Evolutionary conservation across 2,113 vertebrate species (phyloP), one percentile per base, ranked within the genome.

Genomic region (Menura novaehollandiae): DNA sequence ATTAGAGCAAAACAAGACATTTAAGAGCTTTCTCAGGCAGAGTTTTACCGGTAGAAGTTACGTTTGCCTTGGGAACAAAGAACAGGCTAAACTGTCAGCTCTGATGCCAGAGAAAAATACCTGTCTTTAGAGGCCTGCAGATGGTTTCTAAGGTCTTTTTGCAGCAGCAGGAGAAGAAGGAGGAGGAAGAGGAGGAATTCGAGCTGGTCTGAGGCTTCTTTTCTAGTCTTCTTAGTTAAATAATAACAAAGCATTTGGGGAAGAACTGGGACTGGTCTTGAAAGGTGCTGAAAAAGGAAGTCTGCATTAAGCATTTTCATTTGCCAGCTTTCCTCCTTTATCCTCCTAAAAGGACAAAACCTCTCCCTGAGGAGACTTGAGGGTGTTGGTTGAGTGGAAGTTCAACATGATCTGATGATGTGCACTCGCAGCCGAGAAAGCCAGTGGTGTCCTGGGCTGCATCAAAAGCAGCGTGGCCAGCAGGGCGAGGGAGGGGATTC

Each of bases 391-490:
- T 68, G 21, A 27, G 20, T 11, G 7, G n/a, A 44, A 41, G 15
- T 3, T 41, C 41, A 28, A 6, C 12, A 8, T 15, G 41, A 46
- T 33, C 13, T 0, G 1, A 15, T 6, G 43, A 11, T 1, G 12
- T 13, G n/a, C 17, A 5, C 20, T 60, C 15, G 1, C 11, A 69
- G 3, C 10, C 63, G 5, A 7, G 14, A 15, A 32, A 41, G 20
- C 17, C n/a, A 55, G 0, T 0, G 0, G 7, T 53, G 13, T 41
- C 69, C 30, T 35, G 47, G 21, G 11, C 39, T 55, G n/a, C 55
- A 35, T 35, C 47, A 6, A 76, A 43, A 69, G 16, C 41, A 68
- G 53, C 0, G 0, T 11, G 21, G 37, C 27, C n/a, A 53, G 33
- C 46, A 44, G 44, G 20, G 14, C 0, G 0, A 46, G 13, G 33